Evolutionary conservation across 1,140 invertebrate species (phyloP), one percentile per base, ranked within the genome.

Genomic region (Meloidogyne hapla): DNA sequence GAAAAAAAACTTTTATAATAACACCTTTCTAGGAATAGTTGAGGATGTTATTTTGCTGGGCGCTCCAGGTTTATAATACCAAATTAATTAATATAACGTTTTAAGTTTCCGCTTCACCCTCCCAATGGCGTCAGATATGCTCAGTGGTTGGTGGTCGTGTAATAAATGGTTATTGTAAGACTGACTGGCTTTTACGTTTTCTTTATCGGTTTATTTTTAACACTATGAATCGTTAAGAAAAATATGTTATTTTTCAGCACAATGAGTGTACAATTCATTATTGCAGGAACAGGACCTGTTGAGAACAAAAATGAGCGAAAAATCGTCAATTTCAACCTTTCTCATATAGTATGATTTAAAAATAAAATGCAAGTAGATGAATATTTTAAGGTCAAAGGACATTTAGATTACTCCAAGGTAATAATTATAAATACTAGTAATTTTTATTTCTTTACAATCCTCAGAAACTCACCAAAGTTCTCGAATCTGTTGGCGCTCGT

Each of bases 1-100:
- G n/a, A 71, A 77, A 71, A 70, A 69, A 62, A 26, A 28, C 18
- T 3, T 9, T 65, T 33, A 56, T 56, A 18, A 33, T 33, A 33
- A 33, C 33, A 6, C 2, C 33, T 6, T 56, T 85, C 33, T 26
- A 86, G 92, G 92, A 4, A 91, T 93, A 72, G 87, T 93, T 40
- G 91, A 92, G 83, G 91, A 93, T 86, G 92, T 91, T 0, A 89
- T 92, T 71, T 86, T 93, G 69, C 88, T 93, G 6, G 92, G 92
- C 42, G 90, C 92, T 8, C 92, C 92, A 6, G 33, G 33, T 33
- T 33, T 33, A 33, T 33, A 33, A 33, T 33, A 33, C 3, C 33
- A 6, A 33, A 33, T 33, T 33, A n/a, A n/a, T 33, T 33, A 33
- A 33, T 33, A 33, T 33, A 5, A 33, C 33, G 0, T 8, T 33